Conservation (phyloP, 2,888 invertebrate species). For the Agriopis marginaria region DNA sequence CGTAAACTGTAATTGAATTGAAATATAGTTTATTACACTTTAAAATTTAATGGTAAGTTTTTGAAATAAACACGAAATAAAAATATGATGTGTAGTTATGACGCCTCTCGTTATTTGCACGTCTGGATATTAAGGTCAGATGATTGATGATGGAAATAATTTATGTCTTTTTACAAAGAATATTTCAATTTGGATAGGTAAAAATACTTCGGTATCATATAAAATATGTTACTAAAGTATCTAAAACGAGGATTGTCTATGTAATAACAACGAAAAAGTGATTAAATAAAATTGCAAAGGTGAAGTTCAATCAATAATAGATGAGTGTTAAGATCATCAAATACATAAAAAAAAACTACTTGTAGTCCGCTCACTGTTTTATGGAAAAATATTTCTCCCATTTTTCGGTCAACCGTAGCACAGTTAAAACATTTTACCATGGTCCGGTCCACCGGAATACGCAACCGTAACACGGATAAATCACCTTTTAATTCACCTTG, state of each 20-base stretch:
- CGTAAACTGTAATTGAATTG: slow-evolving; percentile 16
- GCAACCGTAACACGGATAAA: no score
- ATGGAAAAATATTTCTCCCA: neutral
- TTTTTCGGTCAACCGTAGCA: no score
- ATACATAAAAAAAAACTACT: neutral
- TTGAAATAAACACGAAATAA: slow-evolving; percentile 24
- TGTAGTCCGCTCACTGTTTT: no score
- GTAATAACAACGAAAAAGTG: no score
- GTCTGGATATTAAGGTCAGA: slow-evolving; percentile 35
- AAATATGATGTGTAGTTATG: slow-evolving; percentile 24
- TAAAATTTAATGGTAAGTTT: slow-evolving; percentile 21
- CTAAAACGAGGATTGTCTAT: no score
- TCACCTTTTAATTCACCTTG: no score
- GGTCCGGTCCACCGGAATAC: no score
- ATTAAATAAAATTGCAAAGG: no score
- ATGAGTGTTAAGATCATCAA: no score
- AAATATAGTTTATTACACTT: slow-evolving; percentile 23
- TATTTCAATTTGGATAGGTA: neutral
- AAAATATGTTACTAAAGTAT: no score
- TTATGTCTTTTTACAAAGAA: slow-evolving; percentile 6
- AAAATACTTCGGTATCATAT: no score
- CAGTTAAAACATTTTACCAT: no score
- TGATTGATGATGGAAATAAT: slow-evolving; percentile 12
- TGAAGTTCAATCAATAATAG: neutral
- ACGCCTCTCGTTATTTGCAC: slow-evolving; percentile 20